Evolutionary conservation across 92 coral and sea anemone species (phyloP), one percentile per base, ranked within the genome.

Genomic region (Epizoanthus ramosus): DNA sequence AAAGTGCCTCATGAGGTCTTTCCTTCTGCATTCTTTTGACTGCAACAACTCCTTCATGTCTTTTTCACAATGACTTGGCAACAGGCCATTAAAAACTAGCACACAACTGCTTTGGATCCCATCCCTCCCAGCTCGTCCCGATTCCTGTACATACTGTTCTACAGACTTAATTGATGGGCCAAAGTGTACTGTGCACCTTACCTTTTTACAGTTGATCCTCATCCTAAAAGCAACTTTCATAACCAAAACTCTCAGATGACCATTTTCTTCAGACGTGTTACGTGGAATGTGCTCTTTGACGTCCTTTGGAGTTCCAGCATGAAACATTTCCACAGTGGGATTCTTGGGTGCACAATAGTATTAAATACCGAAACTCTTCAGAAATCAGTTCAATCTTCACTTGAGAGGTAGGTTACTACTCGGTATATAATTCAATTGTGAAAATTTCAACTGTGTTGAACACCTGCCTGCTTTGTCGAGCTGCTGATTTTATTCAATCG

Each of bases 171-270:
- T n/a, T 8, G 87, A 79, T 28, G 88, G 93, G 28, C 91, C 93
- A 90, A 80, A 80, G 57, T 90, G 93, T 17, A 86, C 57, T n/a
- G 75, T 54, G 9, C 80, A 77, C 43, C 87, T 77, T 24, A 85
- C 92, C 43, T 79, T 79, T 52, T 81, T 85, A 63, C 73, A 80
- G 72, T 89, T 75, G 6, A 89, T 67, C 39, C 90, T 90, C 90
- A 86, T 89, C 6, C 90, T 87, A 89, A 89, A 86, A n/a, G 85
- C 91, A 15, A 90, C 72, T 43, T 88, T 90, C 39, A 85, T 85
- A 47, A 80, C 75, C 71, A 90, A 15, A 6, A 90, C 69, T 58
- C 91, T 57, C 3, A 87, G 69, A 73, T 90, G 91, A 79, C 93
- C 88, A 70, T 67, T 41, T 5, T 45, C 41, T 35, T 77, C 54